Base-by-base conservation (phyloP, 2,113 vertebrate genomes). In the Corythoichthys haematopterus region DNA sequence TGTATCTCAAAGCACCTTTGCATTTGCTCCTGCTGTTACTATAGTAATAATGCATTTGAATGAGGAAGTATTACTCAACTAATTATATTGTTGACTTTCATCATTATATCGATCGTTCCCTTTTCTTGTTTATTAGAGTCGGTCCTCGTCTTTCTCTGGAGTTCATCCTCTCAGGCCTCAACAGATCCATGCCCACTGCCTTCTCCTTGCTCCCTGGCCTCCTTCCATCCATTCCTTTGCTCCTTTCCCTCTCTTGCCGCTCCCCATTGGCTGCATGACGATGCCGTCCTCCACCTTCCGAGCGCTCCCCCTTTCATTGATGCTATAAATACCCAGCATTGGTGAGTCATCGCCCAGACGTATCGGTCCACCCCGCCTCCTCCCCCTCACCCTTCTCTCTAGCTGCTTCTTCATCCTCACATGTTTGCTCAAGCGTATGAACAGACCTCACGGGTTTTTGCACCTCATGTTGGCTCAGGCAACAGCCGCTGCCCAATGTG, bases 341-440 rank as follows among this genome's bases (percentile, higher is more conserved):
- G 80, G 88, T 90, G 88, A 90, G 86, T 90, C 88, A 88, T 88
- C 77, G 80, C 74, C 64, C 55, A 86, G 82, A 87, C 82, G n/a
- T 87, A 88, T 88, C 74, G 53, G 43, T 15, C 14, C n/a, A 11
- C 6, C 55, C 20, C 46, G 35, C 37, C 33, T 57, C 43, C 55
- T 51, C n/a, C 56, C 48, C 57, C 45, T 60, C 58, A 15, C 3
- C 16, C 3, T 38, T 64, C 28, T 48, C 28, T 36, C 16, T 38
- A 3, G 47, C 35, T 16, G n/a, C 7, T 50, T 20, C 53, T 14
- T n/a, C 60, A 20, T 4, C 5, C 13, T 11, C 53, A 46, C 64
- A n/a, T n/a, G 72, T 80, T 72, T 57, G 68, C 60, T 76, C 71
- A 57, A 20, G 68, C 75, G 80, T 75, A 76, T 79, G 75, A 72